These are phyloP conservation scores for Epinephelus lanceolatus DNA, from an alignment of 2,113 vertebrate species.

Conservation along the genomic window DNA sequence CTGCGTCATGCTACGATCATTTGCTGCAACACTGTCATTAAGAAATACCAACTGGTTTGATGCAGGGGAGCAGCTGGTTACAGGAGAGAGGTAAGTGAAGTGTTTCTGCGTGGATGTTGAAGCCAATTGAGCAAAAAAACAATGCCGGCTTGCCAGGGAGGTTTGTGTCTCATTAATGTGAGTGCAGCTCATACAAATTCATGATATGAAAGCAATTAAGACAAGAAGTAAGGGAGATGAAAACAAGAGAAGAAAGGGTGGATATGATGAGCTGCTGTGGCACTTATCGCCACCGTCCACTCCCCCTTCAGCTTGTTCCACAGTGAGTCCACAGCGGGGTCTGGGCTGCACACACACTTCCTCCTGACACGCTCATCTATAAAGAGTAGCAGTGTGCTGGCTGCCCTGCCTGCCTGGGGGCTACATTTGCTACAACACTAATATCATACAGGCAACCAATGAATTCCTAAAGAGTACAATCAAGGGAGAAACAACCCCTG, in stretches of 20 bases:
- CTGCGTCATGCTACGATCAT: conserved; percentile 30
- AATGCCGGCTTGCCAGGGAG: conserved; percentile 31
- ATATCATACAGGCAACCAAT: conserved; percentile 80
- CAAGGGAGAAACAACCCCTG: conserved; percentile 76
- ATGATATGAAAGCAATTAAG: conserved; percentile 63
- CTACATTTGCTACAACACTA: conserved; percentile 78
- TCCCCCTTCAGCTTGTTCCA: conserved; percentile 56
- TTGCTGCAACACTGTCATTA: conserved; percentile 58
- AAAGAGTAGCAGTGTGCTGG: conserved; percentile 52
- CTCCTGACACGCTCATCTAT: conserved; percentile 67
- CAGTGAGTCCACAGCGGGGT: conserved; percentile 39
- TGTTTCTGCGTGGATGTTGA: conserved; percentile 37
- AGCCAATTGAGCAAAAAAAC: conserved; percentile 48
- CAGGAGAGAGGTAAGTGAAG: conserved; percentile 26
- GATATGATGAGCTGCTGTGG: conserved; percentile 32
- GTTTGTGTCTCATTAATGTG: conserved; percentile 56
- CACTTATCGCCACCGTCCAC: conserved; percentile 29
- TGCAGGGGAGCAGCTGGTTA: conserved; percentile 55
- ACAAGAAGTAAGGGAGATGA: conserved; percentile 35
- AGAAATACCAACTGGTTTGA: conserved; percentile 45
- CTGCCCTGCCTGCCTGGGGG: conserved; percentile 66
- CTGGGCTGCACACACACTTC: conserved; percentile 50
- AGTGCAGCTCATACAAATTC: conserved; percentile 56
- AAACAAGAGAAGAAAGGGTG: conserved; percentile 38
- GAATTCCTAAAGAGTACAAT: conserved; percentile 79